These are phyloP conservation scores for Drosophila kikkawai DNA, from an alignment of 1,140 invertebrate species.

Conservation along the genomic window DNA sequence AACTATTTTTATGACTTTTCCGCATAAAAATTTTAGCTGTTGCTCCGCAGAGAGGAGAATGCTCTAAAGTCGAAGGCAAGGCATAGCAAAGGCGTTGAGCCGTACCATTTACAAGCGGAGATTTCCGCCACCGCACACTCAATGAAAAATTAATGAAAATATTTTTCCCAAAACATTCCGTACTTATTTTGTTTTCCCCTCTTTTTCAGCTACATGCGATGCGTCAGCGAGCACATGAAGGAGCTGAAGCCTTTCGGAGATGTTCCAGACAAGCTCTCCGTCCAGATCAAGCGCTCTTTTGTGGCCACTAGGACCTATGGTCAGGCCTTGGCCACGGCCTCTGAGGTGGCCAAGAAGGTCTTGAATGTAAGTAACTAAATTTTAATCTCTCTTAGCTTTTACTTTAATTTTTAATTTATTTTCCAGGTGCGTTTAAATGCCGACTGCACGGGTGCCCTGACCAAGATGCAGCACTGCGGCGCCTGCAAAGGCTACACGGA, in stretches of 20 bases:
- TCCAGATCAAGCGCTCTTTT: slow-evolving; percentile 96
- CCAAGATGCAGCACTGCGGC: slow-evolving; percentile 94
- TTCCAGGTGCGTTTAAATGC: slow-evolving; percentile 86
- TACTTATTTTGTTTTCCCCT: slow-evolving; percentile 3
- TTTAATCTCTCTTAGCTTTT: neutral
- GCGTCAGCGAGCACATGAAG: slow-evolving; percentile 95
- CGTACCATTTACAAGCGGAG: slow-evolving; percentile 61
- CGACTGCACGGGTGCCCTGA: slow-evolving; percentile 92
- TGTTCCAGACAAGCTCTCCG: slow-evolving; percentile 94
- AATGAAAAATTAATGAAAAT: slow-evolving; percentile 50
- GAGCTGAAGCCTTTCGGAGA: slow-evolving; percentile 97
- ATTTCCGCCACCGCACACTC: slow-evolving; percentile 53
- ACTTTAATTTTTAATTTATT: neutral
- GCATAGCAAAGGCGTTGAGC: slow-evolving; percentile 49
- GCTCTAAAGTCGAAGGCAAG: slow-evolving; percentile 1
- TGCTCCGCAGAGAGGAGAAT: slow-evolving; percentile 4
- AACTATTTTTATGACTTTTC: slow-evolving; percentile 75
- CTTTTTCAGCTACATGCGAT: slow-evolving; percentile 89
- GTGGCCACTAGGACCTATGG: slow-evolving; percentile 97
- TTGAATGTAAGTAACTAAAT: slow-evolving; percentile 88
- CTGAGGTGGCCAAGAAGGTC: slow-evolving; percentile 93
- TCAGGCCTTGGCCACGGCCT: slow-evolving; percentile 93
- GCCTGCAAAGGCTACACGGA: slow-evolving; percentile 91
- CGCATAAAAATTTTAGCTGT: slow-evolving; percentile 52
- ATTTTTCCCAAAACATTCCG: slow-evolving; percentile 27